Evolutionary conservation across 2,888 invertebrate species (phyloP).

Genomic region (Spodoptera picta): DNA sequence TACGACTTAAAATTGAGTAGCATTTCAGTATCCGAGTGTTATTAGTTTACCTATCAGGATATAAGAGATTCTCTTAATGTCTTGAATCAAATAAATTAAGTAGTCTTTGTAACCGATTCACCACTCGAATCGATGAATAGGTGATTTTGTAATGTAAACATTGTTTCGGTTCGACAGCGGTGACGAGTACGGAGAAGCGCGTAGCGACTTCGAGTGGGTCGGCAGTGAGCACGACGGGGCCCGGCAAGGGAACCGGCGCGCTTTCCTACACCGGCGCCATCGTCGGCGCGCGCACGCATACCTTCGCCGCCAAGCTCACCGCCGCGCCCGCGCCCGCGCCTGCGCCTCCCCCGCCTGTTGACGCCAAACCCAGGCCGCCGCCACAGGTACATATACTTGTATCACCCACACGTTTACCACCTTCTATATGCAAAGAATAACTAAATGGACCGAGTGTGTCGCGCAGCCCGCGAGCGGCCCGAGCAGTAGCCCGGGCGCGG

Average conservation of each 20-base stretch:
- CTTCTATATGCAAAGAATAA: too few relatives aligned
- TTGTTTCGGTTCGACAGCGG: slow-evolving; percentile 11
- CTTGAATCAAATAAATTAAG: too few relatives aligned
- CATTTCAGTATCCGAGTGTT: too few relatives aligned
- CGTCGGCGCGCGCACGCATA: slow-evolving; percentile 90
- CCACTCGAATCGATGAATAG: too few relatives aligned
- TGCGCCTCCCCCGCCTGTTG: slow-evolving; percentile 60
- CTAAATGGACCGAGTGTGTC: not conserved
- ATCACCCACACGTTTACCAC: too few relatives aligned
- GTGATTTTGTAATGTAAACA: too few relatives aligned
- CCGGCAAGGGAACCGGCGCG: slow-evolving; percentile 68
- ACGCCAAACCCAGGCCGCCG: slow-evolving; percentile 40
- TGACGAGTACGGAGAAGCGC: slow-evolving; percentile 79
- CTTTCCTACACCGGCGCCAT: slow-evolving; percentile 86
- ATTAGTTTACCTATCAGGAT: too few relatives aligned
- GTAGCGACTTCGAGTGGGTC: slow-evolving; percentile 53
- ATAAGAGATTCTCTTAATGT: too few relatives aligned
- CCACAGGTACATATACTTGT: slow-evolving; percentile 46
- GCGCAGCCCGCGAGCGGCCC: slow-evolving; percentile 67
- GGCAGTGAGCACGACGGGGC: slow-evolving; percentile 22
- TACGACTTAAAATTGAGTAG: too few relatives aligned
- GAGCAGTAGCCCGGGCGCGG: slow-evolving; percentile 83
- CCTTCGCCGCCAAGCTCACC: slow-evolving; percentile 93
- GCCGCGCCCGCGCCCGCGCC: slow-evolving; percentile 77
- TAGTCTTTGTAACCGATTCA: too few relatives aligned